A percentile compares a stretch with the other conserved stretches of the same genome.
Evolutionary conservation across 2,888 invertebrate genomes (phyloP).

Genomic region (Polyommatus icarus): DNA sequence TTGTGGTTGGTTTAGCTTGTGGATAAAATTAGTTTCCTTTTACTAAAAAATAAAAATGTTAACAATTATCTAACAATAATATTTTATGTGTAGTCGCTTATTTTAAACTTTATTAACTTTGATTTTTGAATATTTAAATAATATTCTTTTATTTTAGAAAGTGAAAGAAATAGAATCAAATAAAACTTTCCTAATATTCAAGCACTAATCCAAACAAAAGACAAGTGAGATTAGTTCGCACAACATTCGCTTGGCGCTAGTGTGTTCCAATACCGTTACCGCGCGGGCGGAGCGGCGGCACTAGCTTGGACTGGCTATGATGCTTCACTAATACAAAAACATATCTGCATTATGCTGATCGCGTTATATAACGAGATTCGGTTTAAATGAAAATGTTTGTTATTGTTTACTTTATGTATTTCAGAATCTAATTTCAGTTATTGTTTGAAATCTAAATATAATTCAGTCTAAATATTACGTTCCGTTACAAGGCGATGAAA

Average conservation of each 20-base stretch:
- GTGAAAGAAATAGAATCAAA: neutral
- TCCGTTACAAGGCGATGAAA: neutral
- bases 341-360: slow-evolving; percentile 38
- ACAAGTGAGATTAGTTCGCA: slow-evolving; percentile 32
- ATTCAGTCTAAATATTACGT: neutral
- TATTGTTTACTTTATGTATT: slow-evolving; percentile 17
- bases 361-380: slow-evolving; percentile 30
- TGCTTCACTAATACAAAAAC: slow-evolving; percentile 32
- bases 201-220: neutral
- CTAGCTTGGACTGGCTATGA: slow-evolving; percentile 45
- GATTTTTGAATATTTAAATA: too few relatives aligned
- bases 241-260: slow-evolving; percentile 47
- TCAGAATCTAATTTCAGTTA: slow-evolving; percentile 9
- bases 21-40: neutral
- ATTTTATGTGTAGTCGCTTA: neutral
- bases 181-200: neutral
- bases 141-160: neutral
- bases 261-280: slow-evolving; percentile 52
- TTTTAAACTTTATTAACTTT: neutral
- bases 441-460: slow-evolving; percentile 6
- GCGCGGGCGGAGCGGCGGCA: slow-evolving; percentile 51
- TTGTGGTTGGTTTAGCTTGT: neutral
- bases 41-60: too few relatives aligned
- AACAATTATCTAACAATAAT: too few relatives aligned
- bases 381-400: slow-evolving; percentile 14